Evolutionary conservation across 2,113 vertebrate species (phyloP).

Genomic region (Rhea americana): DNA sequence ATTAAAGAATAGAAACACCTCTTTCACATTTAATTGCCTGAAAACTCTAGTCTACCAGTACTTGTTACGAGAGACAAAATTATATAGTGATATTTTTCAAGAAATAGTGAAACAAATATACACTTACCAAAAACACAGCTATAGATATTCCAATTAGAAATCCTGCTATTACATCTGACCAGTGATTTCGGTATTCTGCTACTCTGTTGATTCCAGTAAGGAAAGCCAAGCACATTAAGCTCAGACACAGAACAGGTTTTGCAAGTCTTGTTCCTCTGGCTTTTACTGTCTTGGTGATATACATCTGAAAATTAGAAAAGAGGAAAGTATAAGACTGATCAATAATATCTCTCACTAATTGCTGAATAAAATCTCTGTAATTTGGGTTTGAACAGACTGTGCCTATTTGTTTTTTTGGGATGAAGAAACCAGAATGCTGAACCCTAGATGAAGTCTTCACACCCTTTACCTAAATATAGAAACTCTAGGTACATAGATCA

Average conservation of each 20-base stretch:
- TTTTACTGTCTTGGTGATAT: conserved; percentile 93
- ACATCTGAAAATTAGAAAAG: conserved; percentile 86
- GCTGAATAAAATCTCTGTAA: neutral
- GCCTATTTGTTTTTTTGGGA: neutral
- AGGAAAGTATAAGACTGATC: conserved; percentile 11
- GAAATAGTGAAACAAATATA: neutral
- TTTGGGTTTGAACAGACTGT: neutral
- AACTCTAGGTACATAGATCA: neutral
- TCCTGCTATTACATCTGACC: conserved; percentile 97
- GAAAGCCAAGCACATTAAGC: conserved; percentile 94
- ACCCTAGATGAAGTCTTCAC: neutral
- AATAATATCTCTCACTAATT: neutral
- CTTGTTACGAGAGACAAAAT: neutral
- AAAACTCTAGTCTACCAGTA: neutral
- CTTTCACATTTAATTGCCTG: neutral
- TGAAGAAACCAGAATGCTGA: neutral
- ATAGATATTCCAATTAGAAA: conserved; percentile 93
- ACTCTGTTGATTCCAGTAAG: conserved; percentile 97
- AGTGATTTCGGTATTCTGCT: conserved; percentile 97
- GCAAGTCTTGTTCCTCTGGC: conserved; percentile 94
- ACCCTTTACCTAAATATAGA: neutral
- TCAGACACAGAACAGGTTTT: conserved; percentile 92
- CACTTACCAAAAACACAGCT: conserved; percentile 94
- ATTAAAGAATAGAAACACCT: neutral
- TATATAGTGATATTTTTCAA: neutral